phyloP scores from a whole-genome alignment of 2,888 invertebrate genomes.

The Drosophila mettleri region DNA sequence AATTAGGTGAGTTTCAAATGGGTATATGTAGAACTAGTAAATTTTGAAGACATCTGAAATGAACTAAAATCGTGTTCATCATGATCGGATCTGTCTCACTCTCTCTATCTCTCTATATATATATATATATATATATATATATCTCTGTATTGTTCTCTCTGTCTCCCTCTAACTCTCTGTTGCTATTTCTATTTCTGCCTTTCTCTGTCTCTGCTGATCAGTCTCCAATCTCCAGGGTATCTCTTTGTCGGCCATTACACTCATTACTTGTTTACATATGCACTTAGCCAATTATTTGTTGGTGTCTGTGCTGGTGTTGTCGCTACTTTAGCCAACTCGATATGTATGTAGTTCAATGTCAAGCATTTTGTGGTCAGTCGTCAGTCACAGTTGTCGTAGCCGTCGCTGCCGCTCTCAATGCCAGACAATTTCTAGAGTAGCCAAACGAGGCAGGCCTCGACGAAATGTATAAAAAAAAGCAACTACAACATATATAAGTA shows the following conservation, averaged over 20 bases:
- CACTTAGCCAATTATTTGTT: constrained; percentile 20
- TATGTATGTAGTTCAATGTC: constrained; percentile 71
- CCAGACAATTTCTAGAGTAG: constrained; percentile 68
- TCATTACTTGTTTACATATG: constrained; percentile 18
- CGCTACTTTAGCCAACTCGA: constrained; percentile 32
- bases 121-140: too few relatives aligned
- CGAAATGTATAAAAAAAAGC: constrained; percentile 5
- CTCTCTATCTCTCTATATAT: background rate
- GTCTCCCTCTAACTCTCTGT: background rate
- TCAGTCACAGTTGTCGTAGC: constrained; percentile 54
- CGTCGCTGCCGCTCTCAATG: constrained; percentile 67
- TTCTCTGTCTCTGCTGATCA: background rate
- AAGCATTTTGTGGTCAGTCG: constrained; percentile 62
- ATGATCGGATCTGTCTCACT: background rate
- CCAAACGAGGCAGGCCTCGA: constrained; percentile 56
- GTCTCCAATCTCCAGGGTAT: background rate
- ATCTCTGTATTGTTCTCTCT: too few relatives aligned
- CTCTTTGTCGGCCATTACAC: background rate
- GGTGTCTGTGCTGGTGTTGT: constrained; percentile 8
- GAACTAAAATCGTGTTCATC: background rate
- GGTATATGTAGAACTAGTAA: background rate
- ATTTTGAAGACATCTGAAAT: background rate
- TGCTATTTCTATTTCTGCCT: background rate
- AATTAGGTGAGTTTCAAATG: accelerated
- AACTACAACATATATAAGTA: constrained; percentile 1